Percentiles rank a stretch among this genome's conserved stretches.
These are phyloP conservation scores for Notolepis coatsorum DNA, from an alignment of 2,797 vertebrate genomes.

Conservation along the genomic window DNA sequence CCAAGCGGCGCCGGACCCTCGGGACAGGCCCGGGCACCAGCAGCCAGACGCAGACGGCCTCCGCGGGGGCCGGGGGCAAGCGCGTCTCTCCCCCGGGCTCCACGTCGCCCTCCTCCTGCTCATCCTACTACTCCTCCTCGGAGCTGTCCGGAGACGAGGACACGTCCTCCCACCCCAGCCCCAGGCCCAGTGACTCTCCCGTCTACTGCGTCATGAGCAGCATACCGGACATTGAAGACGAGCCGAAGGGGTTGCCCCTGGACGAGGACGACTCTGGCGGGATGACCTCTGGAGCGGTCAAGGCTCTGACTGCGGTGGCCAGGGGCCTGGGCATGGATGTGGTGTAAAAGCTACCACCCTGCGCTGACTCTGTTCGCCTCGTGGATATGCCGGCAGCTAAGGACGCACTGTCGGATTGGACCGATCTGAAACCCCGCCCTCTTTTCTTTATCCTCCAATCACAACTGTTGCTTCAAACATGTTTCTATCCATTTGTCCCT, in stretches of 20 bases:
- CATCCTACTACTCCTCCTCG: conserved; percentile 66
- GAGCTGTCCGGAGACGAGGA: conserved; percentile 66
- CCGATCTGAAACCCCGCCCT: no score
- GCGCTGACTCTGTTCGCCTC: not conserved
- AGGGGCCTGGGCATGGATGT: conserved; percentile 86
- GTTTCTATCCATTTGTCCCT: no score
- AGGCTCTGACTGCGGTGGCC: conserved; percentile 82
- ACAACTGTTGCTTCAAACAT: no score
- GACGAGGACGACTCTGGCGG: conserved; percentile 51
- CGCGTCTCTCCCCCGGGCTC: conserved; percentile 61
- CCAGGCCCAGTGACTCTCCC: conserved; percentile 63
- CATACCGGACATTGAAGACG: conserved; percentile 74
- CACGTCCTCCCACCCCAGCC: conserved; percentile 62
- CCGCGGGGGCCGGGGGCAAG: conserved; percentile 38
- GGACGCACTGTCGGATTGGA: no score
- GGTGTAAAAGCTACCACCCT: conserved; percentile 59
- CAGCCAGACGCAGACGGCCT: conserved; percentile 53
- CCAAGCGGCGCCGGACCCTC: conserved; percentile 73
- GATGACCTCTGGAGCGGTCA: conserved; percentile 78
- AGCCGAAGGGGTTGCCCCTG: conserved; percentile 47
- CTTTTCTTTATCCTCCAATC: no score
- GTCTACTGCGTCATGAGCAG: conserved; percentile 82
- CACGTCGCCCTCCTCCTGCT: conserved; percentile 73
- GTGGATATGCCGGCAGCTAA: no score
- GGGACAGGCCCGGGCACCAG: conserved; percentile 65